A percentile compares a stretch with the other conserved stretches of the same genome.
Evolutionary conservation across 1,140 invertebrate species (phyloP).

Genomic region (Eubasilissa regina): DNA sequence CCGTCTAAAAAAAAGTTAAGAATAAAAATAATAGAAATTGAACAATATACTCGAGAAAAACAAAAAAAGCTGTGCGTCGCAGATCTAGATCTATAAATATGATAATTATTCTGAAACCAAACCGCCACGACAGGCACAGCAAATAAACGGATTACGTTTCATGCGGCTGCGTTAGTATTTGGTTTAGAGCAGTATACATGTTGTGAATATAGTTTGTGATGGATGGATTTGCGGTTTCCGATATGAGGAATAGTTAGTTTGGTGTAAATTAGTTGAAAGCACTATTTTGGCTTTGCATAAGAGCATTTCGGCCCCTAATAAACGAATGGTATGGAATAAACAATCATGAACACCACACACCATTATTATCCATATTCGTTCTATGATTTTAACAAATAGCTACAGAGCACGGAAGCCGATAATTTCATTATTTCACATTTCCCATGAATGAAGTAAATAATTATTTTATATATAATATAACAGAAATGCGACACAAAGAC

Average conservation of each 20-base stretch:
- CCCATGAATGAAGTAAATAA: no score
- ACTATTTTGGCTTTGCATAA: conserved; percentile 9
- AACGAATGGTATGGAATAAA: conserved; percentile 19
- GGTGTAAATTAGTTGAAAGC: conserved; percentile 1
- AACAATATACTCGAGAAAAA: no score
- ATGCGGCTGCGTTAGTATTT: neutral
- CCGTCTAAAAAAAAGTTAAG: no score
- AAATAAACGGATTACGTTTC: no score
- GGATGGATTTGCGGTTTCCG: neutral
- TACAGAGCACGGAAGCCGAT: conserved; percentile 2
- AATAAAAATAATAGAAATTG: no score
- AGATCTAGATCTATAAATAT: no score
- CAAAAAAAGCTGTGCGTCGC: no score
- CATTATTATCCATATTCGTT: neutral
- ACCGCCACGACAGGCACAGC: no score
- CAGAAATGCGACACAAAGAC: no score
- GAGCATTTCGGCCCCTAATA: conserved; percentile 14
- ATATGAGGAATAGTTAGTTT: neutral
- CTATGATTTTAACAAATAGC: conserved; percentile 36
- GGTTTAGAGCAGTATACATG: neutral
- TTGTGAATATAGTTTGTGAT: conserved; percentile 17
- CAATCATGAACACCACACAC: conserved; percentile 2
- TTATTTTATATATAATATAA: no score
- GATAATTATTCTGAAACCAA: no score
- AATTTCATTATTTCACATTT: no score